Conservation (phyloP, 2,888 invertebrate genomes). For the Muschampia plurimacula region DNA sequence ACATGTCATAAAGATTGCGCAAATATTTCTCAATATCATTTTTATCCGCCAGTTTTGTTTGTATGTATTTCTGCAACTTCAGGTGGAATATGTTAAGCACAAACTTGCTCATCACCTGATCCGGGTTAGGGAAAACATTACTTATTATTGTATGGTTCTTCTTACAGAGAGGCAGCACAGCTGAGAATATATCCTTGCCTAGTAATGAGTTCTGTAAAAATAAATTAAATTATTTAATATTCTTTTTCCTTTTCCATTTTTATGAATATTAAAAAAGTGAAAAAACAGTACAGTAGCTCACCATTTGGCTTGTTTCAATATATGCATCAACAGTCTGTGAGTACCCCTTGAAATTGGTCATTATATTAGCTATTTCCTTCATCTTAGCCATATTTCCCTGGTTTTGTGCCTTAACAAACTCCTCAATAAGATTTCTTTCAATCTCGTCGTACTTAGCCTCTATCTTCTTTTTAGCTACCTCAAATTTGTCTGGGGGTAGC, state of each 20-base stretch:
- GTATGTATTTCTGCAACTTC: constrained; percentile 94
- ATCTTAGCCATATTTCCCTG: constrained; percentile 94
- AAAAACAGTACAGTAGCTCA: constrained; percentile 56
- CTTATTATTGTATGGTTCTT: constrained; percentile 93
- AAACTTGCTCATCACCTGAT: constrained; percentile 99
- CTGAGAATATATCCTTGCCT: constrained; percentile 95
- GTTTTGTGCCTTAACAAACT: constrained; percentile 96
- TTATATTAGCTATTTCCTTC: constrained; percentile 96
- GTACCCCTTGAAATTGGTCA: constrained; percentile 98
- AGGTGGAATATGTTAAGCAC: constrained; percentile 97
- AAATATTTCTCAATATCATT: constrained; percentile 95
- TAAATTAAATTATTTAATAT: no score
- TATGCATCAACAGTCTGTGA: constrained; percentile 98
- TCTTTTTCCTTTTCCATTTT: no score
- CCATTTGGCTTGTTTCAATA: constrained; percentile 98
- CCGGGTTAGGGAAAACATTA: constrained; percentile 97
- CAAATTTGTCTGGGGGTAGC: constrained; percentile 94
- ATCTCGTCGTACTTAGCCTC: constrained; percentile 96
- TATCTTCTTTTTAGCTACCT: constrained; percentile 93
- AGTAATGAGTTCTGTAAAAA: constrained; percentile 91
- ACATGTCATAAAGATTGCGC: constrained; percentile 93
- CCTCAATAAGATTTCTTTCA: constrained; percentile 95
- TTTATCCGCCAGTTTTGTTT: constrained; percentile 92
- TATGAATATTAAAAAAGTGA: no score
- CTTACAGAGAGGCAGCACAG: constrained; percentile 95